Evolutionary conservation across 1,140 invertebrate species (phyloP), one percentile per base, ranked within the genome.

Genomic region (Melanaphis sacchari): DNA sequence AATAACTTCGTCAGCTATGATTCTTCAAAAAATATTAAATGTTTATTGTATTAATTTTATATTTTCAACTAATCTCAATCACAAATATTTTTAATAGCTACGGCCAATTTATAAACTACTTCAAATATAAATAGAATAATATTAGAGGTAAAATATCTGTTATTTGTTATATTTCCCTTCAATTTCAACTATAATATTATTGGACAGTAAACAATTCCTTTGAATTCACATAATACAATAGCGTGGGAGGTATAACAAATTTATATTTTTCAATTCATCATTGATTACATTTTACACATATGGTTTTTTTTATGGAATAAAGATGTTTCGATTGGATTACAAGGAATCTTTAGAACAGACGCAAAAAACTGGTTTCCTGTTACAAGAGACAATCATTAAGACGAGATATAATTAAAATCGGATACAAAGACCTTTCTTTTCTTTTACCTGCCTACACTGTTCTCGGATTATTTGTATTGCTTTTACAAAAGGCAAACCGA

Each of bases 321-420:
- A 88, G 49, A 54, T 24, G 36, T 54, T 40, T 54, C n/a, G n/a
- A 89, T 11, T 24, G 46, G 6, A 89, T 52, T 54, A 54, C 88
- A 38, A 54, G 52, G 49, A 43, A 89, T 52, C 36, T 89, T 36
- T 24, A 24, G 49, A 54, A 54, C 22, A 26, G 36, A 43, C 15
- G 43, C 85, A 87, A n/a, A 52, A 89, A 89, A 89, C 88, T 89
- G 88, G 88, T 89, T 89, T 89, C 88, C 49, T 89, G 31, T 89
- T 54, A 54, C 46, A 26, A 89, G 49, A 89, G 36, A 54, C 49
- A 38, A 89, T 89, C 49, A 54, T 89, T 54, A 89, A 36, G 88
- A 52, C 36, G 46, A 54, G 31, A 54, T 89, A 89, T 54, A 89
- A 89, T 89, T 89, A 89, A 89, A 89, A 54, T 26, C 21, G 22